Conservation (phyloP, 1,140 invertebrate genomes). For the Caenorhabditis latens region DNA sequence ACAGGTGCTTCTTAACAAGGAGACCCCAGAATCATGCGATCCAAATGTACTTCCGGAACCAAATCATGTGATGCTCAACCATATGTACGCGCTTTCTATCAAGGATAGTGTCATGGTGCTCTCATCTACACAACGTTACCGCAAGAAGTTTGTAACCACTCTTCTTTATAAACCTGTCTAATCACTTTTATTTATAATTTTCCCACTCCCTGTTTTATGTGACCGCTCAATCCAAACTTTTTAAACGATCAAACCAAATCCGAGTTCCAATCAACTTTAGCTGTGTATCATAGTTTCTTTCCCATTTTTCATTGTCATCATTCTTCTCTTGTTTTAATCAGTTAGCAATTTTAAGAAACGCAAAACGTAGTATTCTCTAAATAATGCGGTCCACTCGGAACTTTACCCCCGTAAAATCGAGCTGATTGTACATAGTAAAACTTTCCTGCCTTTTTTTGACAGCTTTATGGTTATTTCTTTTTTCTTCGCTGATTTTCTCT, state of each 20-base stretch:
- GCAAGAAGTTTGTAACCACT: conserved; percentile 99
- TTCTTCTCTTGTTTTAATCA: neutral
- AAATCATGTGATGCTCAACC: conserved; percentile 99
- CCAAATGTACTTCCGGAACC: conserved; percentile 96
- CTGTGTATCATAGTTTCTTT: conserved; percentile 40
- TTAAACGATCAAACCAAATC: neutral
- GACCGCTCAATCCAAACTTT: neutral
- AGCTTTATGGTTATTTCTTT: conserved; percentile 24
- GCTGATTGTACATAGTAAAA: conserved; percentile 21
- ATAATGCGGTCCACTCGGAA: conserved; percentile 31
- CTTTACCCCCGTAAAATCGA: conserved; percentile 8
- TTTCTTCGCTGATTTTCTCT: neutral
- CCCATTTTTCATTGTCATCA: neutral
- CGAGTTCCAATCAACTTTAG: neutral
- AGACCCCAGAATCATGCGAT: conserved; percentile 93
- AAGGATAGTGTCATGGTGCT: conserved; percentile 99
- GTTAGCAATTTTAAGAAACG: conserved; percentile 41
- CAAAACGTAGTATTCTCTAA: conserved; percentile 34
- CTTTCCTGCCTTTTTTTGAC: neutral
- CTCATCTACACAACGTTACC: conserved; percentile 92
- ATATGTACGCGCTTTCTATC: conserved; percentile 97
- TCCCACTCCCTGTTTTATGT: neutral
- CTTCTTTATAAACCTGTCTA: conserved; percentile 90
- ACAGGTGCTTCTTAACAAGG: conserved; percentile 95
- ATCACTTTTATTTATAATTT: neutral